Percentiles rank a stretch among this genome's conserved stretches.
These are phyloP conservation scores for Lathronympha strigana DNA, from an alignment of 2,888 invertebrate genomes.

Conservation along the genomic window DNA sequence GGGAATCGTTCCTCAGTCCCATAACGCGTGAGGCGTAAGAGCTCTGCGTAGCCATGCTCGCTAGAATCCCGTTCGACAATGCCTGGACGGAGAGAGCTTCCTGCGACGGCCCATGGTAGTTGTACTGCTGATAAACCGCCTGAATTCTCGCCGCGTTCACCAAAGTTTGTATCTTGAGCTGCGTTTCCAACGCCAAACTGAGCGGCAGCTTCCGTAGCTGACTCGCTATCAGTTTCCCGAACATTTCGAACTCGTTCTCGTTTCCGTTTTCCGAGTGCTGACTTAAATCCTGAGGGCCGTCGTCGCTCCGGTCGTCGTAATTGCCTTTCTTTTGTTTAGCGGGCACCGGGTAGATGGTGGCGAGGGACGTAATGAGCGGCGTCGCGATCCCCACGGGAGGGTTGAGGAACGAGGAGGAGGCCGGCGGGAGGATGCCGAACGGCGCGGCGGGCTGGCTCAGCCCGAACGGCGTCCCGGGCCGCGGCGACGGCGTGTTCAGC, in stretches of 20 bases:
- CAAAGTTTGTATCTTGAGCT: conserved; percentile 76
- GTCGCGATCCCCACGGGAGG: conserved; percentile 80
- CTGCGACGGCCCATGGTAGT: conserved; percentile 77
- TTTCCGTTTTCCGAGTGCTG: conserved; percentile 77
- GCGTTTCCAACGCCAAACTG: conserved; percentile 76
- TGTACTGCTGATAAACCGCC: conserved; percentile 79
- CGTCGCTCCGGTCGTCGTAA: conserved; percentile 64
- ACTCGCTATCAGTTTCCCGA: conserved; percentile 78
- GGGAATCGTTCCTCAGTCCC: conserved; percentile 69
- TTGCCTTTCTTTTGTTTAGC: conserved; percentile 74
- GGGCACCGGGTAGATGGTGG: conserved; percentile 75
- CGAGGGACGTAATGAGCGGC: conserved; percentile 75
- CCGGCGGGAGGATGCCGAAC: conserved; percentile 72
- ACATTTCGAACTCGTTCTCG: conserved; percentile 81
- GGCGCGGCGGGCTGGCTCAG: conserved; percentile 66
- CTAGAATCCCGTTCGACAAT: conserved; percentile 75
- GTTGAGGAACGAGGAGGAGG: conserved; percentile 73
- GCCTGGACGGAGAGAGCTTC: conserved; percentile 78
- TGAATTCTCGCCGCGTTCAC: conserved; percentile 78
- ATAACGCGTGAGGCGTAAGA: conserved; percentile 63
- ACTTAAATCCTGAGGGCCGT: conserved; percentile 76
- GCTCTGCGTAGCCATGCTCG: conserved; percentile 74
- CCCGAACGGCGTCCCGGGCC: conserved; percentile 77
- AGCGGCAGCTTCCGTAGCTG: conserved; percentile 76
- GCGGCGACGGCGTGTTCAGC: conserved; percentile 77